These are phyloP conservation scores for Labeo calbasu DNA, from an alignment of 2,797 vertebrate species.

Conservation along the genomic window DNA sequence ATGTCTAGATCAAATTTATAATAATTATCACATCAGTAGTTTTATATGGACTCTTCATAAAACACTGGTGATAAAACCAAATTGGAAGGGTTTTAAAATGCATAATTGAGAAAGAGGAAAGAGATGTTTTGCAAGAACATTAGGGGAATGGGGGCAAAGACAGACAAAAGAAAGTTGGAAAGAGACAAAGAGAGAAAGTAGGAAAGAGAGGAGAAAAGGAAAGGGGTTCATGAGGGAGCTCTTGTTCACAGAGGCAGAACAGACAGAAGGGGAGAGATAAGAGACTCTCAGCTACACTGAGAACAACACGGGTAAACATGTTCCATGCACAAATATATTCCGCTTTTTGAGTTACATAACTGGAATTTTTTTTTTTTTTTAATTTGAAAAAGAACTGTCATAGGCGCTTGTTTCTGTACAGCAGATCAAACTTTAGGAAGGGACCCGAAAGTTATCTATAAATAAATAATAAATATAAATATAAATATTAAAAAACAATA, in stretches of 20 bases:
- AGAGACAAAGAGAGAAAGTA: conserved; percentile 28
- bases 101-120: conserved; percentile 12
- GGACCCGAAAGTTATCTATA: not conserved
- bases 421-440: not conserved
- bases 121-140: not conserved
- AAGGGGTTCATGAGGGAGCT: conserved; percentile 25
- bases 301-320: conserved; percentile 26
- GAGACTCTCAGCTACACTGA: conserved; percentile 31
- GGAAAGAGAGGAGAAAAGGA: conserved; percentile 16
- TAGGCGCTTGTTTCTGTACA: not conserved
- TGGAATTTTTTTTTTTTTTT: not conserved
- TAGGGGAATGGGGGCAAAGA: conserved; percentile 5
- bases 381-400: conserved; percentile 13
- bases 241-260: conserved; percentile 50
- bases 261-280: conserved; percentile 46
- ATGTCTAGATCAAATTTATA: not conserved
- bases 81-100: not conserved
- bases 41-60: not conserved
- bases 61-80: not conserved
- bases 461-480: not conserved
- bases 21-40: conserved; percentile 10
- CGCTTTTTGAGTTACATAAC: conserved; percentile 28
- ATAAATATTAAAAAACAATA: not conserved
- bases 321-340: conserved; percentile 30
- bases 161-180: conserved; percentile 2